Evolutionary conservation across 2,888 invertebrate genomes (phyloP), one percentile per base, ranked within the genome.

Genomic region (Scaptodrosophila latifasciaeformis): DNA sequence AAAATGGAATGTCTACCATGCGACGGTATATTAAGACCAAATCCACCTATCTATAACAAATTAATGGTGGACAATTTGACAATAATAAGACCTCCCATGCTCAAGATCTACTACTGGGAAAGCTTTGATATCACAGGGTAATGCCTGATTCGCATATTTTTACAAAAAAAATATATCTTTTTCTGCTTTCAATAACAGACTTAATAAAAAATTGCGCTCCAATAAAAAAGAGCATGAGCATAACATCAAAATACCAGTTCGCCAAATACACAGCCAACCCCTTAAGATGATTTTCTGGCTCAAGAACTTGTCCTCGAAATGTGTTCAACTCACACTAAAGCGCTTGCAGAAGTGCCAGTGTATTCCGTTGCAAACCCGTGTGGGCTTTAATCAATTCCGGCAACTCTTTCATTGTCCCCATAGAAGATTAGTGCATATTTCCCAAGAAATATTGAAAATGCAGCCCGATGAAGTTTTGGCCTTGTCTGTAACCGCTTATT

Each of bases 381-480:
- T 83, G 1, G 84, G 83, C 1, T 83, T 84, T 47, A 83, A 83
- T 59, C 83, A 83, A 46, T 83, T 75, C 43, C 82, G 83, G 0
- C 63, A 82, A 44, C 67, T 83, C 1, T 83, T 70, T 49, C 81
- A 82, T 24, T 83, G 83, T 21, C 82, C 82, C 0, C 83, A 83
- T 47, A 74, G 83, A 4, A 70, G 74, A 2, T 64, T 84, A 30
- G 53, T 83, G 2, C 56, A 71, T 12, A 44, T 82, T n/a, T 45
- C 49, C 27, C 82, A 82, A 46, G 83, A 83, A 18, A 1, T 58
- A 9, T 54, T 81, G 19, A 46, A 52, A 13, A 49, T 83, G 18
- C 40, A 65, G 17, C 70, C 82, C 0, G 57, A 70, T 24, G 82
- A 82, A 5, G 64, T 82, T 35, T 55, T 83, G 30, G 76, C 83